phyloP scores from a whole-genome alignment of 2,113 vertebrate species.

The Morone chrysops region DNA sequence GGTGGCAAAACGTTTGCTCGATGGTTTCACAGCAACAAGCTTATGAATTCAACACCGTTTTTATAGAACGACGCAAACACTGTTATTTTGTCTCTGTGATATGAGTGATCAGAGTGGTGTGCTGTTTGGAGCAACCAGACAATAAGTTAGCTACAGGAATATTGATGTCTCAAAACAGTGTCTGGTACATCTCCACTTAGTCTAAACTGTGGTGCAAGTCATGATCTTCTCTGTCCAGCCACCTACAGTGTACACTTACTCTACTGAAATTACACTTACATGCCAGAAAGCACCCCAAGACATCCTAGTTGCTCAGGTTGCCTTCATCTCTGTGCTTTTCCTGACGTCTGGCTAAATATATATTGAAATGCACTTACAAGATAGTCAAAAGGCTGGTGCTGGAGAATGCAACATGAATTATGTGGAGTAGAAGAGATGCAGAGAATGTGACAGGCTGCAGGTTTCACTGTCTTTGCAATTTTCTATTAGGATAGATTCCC shows the following conservation, averaged over 20 bases:
- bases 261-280: slow-evolving; percentile 33
- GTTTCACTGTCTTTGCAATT: slow-evolving; percentile 31
- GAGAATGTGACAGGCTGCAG: not conserved
- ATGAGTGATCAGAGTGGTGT: slow-evolving; percentile 13
- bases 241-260: not conserved
- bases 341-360: slow-evolving; percentile 21
- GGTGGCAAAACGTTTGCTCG: slow-evolving; percentile 37
- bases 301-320: slow-evolving; percentile 17
- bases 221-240: slow-evolving; percentile 8
- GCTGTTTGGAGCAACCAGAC: slow-evolving; percentile 29
- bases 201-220: slow-evolving; percentile 28
- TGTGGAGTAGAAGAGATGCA: not conserved
- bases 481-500: slow-evolving; percentile 20
- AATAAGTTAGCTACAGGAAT: slow-evolving; percentile 39
- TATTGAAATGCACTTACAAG: slow-evolving; percentile 39
- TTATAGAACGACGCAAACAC: slow-evolving; percentile 37
- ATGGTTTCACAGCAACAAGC: slow-evolving; percentile 38
- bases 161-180: slow-evolving; percentile 34
- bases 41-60: slow-evolving; percentile 38
- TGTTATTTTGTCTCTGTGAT: slow-evolving; percentile 36
- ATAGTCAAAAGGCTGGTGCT: slow-evolving; percentile 27
- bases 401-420: slow-evolving; percentile 36
- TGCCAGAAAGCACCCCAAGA: not conserved
- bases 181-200: slow-evolving; percentile 19
- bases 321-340: slow-evolving; percentile 10